Evolutionary conservation across 2,888 invertebrate genomes (phyloP).

Genomic region (Ferrisia virgata): DNA sequence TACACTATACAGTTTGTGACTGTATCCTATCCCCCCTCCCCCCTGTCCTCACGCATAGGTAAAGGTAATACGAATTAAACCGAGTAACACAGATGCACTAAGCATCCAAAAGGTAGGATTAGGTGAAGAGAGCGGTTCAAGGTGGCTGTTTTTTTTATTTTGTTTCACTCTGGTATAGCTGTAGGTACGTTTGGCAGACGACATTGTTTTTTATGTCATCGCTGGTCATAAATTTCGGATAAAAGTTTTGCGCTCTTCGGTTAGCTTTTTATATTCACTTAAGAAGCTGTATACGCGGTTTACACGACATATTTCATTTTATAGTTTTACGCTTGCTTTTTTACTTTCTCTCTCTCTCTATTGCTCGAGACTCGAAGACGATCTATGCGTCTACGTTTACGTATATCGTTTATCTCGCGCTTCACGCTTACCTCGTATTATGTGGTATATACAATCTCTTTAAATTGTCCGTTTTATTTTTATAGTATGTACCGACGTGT

Average conservation of each 20-base stretch:
- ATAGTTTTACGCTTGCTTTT: not conserved
- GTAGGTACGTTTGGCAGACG: not conserved
- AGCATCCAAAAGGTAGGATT: too few relatives aligned
- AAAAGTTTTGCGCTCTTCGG: conserved; percentile 21
- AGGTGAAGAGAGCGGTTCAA: not conserved
- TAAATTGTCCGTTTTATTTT: not conserved
- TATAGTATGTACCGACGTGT: not conserved
- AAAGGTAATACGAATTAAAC: not conserved
- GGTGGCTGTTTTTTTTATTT: not conserved
- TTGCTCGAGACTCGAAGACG: too few relatives aligned
- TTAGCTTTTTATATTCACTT: conserved; percentile 32
- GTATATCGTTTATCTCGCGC: not conserved
- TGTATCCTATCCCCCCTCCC: not conserved
- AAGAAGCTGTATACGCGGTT: conserved; percentile 32
- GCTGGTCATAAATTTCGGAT: conserved; percentile 16
- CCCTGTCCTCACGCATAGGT: not conserved
- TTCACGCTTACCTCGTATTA: not conserved
- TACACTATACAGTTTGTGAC: too few relatives aligned
- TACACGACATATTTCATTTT: conserved; percentile 30
- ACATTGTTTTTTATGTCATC: conserved; percentile 23
- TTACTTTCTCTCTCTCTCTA: not conserved
- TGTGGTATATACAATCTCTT: not conserved
- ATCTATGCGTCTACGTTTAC: too few relatives aligned
- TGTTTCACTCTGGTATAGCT: not conserved
- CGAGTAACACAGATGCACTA: not conserved